These are phyloP conservation scores for Acanthisitta chloris DNA, from an alignment of 2,113 vertebrate genomes.

Conservation along the genomic window DNA sequence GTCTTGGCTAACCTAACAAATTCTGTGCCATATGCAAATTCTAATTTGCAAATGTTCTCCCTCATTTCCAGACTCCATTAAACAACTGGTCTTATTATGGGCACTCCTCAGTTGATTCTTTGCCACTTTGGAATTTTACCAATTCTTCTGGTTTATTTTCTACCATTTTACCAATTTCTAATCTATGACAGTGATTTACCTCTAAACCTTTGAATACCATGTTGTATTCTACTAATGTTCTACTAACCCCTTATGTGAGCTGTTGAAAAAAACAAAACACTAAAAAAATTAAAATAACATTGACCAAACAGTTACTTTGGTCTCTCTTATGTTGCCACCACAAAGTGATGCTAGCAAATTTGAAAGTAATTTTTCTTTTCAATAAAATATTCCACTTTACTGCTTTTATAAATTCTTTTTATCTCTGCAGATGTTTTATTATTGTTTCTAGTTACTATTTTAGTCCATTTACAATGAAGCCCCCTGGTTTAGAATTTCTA, in stretches of 20 bases:
- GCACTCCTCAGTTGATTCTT: background rate
- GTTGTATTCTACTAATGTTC: too few relatives aligned
- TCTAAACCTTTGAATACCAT: background rate
- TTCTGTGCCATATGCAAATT: constrained; percentile 54
- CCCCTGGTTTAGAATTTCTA: background rate
- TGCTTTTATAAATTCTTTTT: background rate
- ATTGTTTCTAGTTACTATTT: background rate
- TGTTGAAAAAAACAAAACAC: background rate
- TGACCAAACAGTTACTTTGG: background rate
- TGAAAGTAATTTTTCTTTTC: background rate
- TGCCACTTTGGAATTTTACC: background rate
- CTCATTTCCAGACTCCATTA: constrained; percentile 32
- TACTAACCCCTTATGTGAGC: background rate
- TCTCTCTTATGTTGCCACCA: background rate
- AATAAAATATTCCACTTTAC: background rate
- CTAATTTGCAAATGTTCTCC: constrained; percentile 28
- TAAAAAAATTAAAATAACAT: background rate
- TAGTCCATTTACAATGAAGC: background rate
- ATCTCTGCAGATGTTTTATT: background rate
- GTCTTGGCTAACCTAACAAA: constrained; percentile 38
- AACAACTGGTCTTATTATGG: constrained; percentile 32
- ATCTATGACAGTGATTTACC: background rate
- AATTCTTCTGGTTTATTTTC: background rate
- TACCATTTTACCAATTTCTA: background rate
- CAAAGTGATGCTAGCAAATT: background rate